A percentile compares a stretch with the other conserved stretches of the same genome.
Evolutionary conservation across 2,888 invertebrate genomes (phyloP).

Genomic region (Gonocerus acuteangulatus): DNA sequence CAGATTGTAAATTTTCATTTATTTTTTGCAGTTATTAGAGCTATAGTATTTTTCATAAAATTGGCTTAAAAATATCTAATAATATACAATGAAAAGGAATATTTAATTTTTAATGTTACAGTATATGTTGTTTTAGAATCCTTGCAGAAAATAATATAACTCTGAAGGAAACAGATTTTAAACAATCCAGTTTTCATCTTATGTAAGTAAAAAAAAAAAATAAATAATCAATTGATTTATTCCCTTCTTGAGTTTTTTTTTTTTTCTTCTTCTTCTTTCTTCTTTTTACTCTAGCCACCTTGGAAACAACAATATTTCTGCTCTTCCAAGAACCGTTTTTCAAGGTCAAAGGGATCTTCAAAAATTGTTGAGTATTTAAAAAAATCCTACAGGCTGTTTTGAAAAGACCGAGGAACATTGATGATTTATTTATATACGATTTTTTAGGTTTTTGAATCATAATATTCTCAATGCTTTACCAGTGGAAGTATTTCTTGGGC

Average conservation of each 20-base stretch:
- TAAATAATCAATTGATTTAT: background rate
- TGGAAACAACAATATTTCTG: slow-evolving; percentile 38
- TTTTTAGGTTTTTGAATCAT: slow-evolving; percentile 42
- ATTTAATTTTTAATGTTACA: background rate
- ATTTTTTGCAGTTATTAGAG: background rate
- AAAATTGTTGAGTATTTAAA: slow-evolving; percentile 37
- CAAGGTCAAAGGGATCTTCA: slow-evolving; percentile 35
- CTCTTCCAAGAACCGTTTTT: slow-evolving; percentile 38
- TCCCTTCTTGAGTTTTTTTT: too few relatives aligned
- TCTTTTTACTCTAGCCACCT: slow-evolving; percentile 39
- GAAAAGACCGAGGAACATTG: background rate
- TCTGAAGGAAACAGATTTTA: slow-evolving; percentile 17
- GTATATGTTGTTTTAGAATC: slow-evolving; percentile 39
- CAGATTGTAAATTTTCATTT: slow-evolving; percentile 40
- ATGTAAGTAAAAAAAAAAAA: slow-evolving; percentile 18
- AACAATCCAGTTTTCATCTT: slow-evolving; percentile 11
- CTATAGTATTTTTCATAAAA: background rate
- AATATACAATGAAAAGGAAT: too few relatives aligned
- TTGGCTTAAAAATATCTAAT: too few relatives aligned
- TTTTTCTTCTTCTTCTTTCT: background rate
- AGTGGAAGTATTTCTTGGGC: slow-evolving; percentile 42
- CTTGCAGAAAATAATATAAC: slow-evolving; percentile 41
- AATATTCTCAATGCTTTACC: slow-evolving; percentile 44
- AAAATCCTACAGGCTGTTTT: background rate
- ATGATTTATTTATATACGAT: background rate